Evolutionary conservation across 1,140 invertebrate genomes (phyloP).

Genomic region (Drosophila lacteicornis): DNA sequence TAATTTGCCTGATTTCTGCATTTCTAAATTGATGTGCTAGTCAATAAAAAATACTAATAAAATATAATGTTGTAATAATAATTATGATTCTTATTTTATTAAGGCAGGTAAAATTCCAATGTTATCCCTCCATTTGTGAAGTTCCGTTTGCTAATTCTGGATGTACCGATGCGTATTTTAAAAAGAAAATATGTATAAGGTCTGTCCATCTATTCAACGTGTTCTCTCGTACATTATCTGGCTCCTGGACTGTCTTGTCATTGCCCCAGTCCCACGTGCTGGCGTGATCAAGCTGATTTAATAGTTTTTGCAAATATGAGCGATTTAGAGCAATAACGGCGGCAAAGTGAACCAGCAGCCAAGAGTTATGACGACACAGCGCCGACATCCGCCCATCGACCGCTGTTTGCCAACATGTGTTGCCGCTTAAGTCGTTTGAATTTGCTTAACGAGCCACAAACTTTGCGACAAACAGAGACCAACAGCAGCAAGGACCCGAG

Average conservation of each 20-base stretch:
- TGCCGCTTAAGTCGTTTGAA: conserved; percentile 83
- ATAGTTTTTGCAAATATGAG: conserved; percentile 71
- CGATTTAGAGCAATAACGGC: conserved; percentile 74
- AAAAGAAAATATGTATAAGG: background rate
- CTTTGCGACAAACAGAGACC: conserved; percentile 74
- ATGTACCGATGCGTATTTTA: background rate
- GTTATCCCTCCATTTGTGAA: background rate
- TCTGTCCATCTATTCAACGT: background rate
- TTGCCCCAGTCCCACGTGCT: conserved; percentile 10
- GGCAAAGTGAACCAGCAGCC: conserved; percentile 51
- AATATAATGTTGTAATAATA: too few relatives aligned
- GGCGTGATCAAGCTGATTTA: conserved; percentile 66
- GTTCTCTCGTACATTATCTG: background rate
- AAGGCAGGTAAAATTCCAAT: too few relatives aligned
- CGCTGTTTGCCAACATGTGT: conserved; percentile 77
- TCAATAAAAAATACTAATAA: too few relatives aligned
- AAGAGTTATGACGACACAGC: conserved; percentile 67
- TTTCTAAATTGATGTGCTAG: too few relatives aligned
- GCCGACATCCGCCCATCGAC: conserved; percentile 36
- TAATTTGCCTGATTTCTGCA: too few relatives aligned
- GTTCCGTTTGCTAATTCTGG: too few relatives aligned
- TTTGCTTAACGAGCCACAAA: conserved; percentile 83
- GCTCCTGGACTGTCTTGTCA: conserved; percentile 11
- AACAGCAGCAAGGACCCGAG: conserved; percentile 33
- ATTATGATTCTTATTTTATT: too few relatives aligned